These are phyloP conservation scores for Apis florea DNA, from an alignment of 1,140 invertebrate species.

Conservation along the genomic window DNA sequence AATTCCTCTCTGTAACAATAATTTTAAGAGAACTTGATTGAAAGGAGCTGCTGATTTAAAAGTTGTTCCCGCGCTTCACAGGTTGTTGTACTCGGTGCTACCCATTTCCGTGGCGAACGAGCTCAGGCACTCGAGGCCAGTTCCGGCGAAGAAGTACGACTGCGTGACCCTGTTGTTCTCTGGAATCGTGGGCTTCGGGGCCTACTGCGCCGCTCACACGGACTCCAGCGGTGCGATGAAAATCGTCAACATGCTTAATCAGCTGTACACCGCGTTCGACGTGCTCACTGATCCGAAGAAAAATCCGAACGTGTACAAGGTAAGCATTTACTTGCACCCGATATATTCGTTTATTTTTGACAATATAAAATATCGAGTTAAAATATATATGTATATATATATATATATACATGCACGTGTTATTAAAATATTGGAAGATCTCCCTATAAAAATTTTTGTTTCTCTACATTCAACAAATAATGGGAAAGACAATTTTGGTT, in stretches of 20 bases:
- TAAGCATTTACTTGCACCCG: conserved; percentile 74
- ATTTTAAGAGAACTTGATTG: not conserved
- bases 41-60: conserved; percentile 39
- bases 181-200: conserved; percentile 95
- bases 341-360: too few species aligned
- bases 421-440: too few species aligned
- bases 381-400: too few species aligned
- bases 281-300: conserved; percentile 94
- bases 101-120: conserved; percentile 96
- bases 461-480: too few species aligned
- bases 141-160: conserved; percentile 92
- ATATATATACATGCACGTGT: too few species aligned
- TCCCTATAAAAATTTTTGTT: too few species aligned
- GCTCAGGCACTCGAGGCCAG: conserved; percentile 92
- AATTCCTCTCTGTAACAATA: not conserved
- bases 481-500: too few species aligned
- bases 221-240: conserved; percentile 95
- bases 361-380: too few species aligned
- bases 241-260: conserved; percentile 94
- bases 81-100: conserved; percentile 95
- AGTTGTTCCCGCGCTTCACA: conserved; percentile 72
- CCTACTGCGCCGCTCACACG: conserved; percentile 92
- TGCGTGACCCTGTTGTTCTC: conserved; percentile 95
- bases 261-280: conserved; percentile 95
- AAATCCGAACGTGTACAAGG: conserved; percentile 97